phyloP scores from a whole-genome alignment of 2,113 vertebrate species.

The Hymenochirus boettgeri region DNA sequence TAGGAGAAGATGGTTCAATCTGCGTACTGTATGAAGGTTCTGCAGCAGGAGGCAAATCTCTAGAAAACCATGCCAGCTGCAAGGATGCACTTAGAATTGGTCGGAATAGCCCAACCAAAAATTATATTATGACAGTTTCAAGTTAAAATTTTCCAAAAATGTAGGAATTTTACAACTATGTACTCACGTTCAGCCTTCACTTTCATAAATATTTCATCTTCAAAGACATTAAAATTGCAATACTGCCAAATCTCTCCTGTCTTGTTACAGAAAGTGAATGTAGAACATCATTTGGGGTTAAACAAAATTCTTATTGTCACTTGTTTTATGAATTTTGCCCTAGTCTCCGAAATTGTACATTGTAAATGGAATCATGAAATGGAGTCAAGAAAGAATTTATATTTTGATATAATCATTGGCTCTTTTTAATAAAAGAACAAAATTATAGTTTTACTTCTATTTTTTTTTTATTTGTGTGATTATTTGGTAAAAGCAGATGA shows the following conservation, averaged over 20 bases:
- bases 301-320: conserved; percentile 13
- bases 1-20: conserved; percentile 70
- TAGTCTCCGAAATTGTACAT: conserved; percentile 44
- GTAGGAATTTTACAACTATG: conserved; percentile 42
- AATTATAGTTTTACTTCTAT: conserved; percentile 48
- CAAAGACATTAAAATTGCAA: conserved; percentile 46
- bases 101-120: conserved; percentile 59
- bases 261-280: conserved; percentile 55
- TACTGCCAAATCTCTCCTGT: conserved; percentile 50
- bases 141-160: conserved; percentile 49
- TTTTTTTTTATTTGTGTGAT: conserved; percentile 25
- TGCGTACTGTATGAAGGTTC: conserved; percentile 65
- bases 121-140: conserved; percentile 65
- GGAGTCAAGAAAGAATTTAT: conserved; percentile 57
- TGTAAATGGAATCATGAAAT: conserved; percentile 65
- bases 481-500: no score
- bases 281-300: conserved; percentile 39
- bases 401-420: conserved; percentile 56
- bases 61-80: conserved; percentile 56
- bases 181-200: conserved; percentile 40
- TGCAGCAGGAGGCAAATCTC: conserved; percentile 39
- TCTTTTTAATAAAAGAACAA: conserved; percentile 62
- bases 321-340: not conserved
- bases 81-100: conserved; percentile 58
- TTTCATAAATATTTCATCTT: conserved; percentile 39